These are phyloP conservation scores for Amphipoea oculea DNA, from an alignment of 2,888 invertebrate species.

Conservation along the genomic window DNA sequence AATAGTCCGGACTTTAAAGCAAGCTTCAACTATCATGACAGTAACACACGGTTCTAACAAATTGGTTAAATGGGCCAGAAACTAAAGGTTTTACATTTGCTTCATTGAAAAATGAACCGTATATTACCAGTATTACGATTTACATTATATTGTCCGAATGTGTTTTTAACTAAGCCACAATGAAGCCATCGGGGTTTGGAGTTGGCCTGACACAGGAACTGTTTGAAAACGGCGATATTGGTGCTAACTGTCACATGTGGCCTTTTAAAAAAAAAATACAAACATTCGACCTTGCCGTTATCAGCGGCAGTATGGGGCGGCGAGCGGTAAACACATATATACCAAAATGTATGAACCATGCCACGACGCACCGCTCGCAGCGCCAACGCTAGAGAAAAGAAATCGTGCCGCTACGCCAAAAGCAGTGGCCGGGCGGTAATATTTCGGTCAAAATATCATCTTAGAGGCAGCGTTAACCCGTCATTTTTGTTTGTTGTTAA, in stretches of 20 bases:
- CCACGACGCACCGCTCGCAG: too few species aligned
- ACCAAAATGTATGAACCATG: too few species aligned
- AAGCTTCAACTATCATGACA: constrained; percentile 13
- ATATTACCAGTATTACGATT: not conserved
- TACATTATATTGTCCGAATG: constrained; percentile 2
- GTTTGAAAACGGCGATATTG: constrained; percentile 47
- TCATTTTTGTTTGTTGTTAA: too few species aligned
- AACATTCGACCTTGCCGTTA: too few species aligned
- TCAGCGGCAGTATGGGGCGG: too few species aligned
- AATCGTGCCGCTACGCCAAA: too few species aligned
- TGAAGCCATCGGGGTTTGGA: constrained; percentile 33
- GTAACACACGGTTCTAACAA: constrained; percentile 14
- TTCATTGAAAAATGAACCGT: constrained; percentile 23
- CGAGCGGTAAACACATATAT: too few species aligned
- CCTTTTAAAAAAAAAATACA: not conserved
- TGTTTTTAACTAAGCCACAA: constrained; percentile 8
- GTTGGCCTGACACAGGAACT: constrained; percentile 19
- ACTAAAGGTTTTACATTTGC: not conserved
- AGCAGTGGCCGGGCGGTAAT: too few species aligned
- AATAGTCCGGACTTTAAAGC: constrained; percentile 29
- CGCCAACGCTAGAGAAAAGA: too few species aligned
- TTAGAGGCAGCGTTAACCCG: not conserved
- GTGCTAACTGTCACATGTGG: constrained; percentile 19
- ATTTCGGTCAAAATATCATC: not conserved
- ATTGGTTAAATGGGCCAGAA: not conserved